Evolutionary conservation across 2,888 invertebrate species (phyloP).

Genomic region (Acleris literana): DNA sequence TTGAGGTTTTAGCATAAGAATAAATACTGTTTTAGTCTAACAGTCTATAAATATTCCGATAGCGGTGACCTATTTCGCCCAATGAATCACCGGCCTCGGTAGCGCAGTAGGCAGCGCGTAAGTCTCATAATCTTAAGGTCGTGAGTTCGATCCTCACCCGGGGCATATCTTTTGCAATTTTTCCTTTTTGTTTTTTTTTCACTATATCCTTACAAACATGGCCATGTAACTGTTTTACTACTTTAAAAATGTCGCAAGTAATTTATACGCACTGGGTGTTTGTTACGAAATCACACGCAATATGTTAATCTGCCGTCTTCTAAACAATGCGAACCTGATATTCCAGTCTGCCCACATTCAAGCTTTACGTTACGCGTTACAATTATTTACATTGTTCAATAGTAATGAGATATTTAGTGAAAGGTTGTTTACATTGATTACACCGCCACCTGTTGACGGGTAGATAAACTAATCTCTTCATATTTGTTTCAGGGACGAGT

Average conservation of each 20-base stretch:
- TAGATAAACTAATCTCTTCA: constrained; percentile 39
- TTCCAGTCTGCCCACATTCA: constrained; percentile 57
- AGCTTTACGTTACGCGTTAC: constrained; percentile 44
- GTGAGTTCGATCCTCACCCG: constrained; percentile 98
- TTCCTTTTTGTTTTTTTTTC: neutral
- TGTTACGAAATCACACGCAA: constrained; percentile 49
- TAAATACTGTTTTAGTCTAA: too few relatives aligned
- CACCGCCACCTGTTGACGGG: constrained; percentile 57
- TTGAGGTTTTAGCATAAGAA: too few relatives aligned
- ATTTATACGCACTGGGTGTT: constrained; percentile 42
- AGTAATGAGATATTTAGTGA: constrained; percentile 51
- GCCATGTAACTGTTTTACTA: constrained; percentile 19
- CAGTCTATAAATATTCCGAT: neutral
- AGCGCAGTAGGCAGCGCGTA: constrained; percentile 95
- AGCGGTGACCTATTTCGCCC: constrained; percentile 43
- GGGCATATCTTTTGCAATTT: constrained; percentile 82
- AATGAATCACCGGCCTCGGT: constrained; percentile 83
- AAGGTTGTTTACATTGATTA: constrained; percentile 40
- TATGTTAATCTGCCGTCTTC: constrained; percentile 60
- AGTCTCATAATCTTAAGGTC: constrained; percentile 97
- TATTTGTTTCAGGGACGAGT: constrained; percentile 31
- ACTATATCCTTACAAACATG: neutral
- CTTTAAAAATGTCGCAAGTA: constrained; percentile 43
- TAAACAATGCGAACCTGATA: constrained; percentile 58
- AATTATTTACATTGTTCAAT: constrained; percentile 58